phyloP scores from a whole-genome alignment of 2,113 vertebrate species.

The Nestor notabilis region DNA sequence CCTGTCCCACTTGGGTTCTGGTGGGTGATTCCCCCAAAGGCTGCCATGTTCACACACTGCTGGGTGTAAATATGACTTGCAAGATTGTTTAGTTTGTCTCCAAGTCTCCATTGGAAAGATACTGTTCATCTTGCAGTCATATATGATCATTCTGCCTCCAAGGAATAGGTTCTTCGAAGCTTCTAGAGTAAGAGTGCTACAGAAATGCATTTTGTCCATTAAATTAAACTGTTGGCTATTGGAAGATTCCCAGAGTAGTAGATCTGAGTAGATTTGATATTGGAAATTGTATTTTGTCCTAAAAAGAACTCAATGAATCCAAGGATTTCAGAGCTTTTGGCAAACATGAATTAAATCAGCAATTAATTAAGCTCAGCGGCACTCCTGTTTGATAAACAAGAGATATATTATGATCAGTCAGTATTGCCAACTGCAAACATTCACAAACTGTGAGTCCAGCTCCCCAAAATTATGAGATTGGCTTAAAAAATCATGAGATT shows the following conservation, averaged over 20 bases:
- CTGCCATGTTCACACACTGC: too few species aligned
- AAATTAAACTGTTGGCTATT: neutral
- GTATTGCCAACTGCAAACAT: constrained; percentile 37
- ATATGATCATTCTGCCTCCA: neutral
- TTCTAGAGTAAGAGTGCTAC: neutral
- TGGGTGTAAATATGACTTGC: neutral
- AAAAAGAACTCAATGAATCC: constrained; percentile 20
- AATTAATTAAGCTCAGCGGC: constrained; percentile 37
- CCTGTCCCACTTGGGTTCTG: neutral
- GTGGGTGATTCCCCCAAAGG: neutral
- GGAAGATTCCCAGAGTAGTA: neutral
- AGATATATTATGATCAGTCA: constrained; percentile 27
- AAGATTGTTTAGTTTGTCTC: neutral
- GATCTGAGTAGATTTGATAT: constrained; percentile 10
- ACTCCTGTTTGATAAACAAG: constrained; percentile 28
- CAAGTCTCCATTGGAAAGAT: neutral
- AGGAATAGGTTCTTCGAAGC: neutral
- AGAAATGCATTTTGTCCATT: neutral
- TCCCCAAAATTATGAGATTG: constrained; percentile 63
- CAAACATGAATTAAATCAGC: constrained; percentile 44
- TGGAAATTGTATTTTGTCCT: constrained; percentile 35
- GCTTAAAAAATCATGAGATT: constrained; percentile 61
- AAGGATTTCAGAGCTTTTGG: constrained; percentile 58
- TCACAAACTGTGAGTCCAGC: constrained; percentile 14
- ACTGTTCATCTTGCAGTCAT: neutral